Evolutionary conservation across 2,888 invertebrate genomes (phyloP).

Genomic region (Lordiphosa fenestrarum): DNA sequence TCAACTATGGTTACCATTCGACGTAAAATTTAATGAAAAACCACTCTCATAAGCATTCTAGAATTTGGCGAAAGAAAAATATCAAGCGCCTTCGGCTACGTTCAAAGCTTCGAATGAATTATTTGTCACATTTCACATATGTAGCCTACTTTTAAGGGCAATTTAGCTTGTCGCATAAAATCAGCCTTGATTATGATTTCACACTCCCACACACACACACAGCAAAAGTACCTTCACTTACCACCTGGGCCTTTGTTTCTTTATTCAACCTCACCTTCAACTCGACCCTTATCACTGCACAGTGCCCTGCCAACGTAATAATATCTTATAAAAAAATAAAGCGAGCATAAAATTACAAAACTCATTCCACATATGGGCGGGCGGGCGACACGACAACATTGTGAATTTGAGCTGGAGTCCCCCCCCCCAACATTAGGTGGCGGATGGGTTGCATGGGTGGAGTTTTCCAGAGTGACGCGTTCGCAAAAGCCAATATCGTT

Average conservation of each 20-base stretch:
- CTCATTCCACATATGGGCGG: slow-evolving; percentile 22
- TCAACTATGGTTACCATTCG: too few species aligned
- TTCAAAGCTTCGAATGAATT: too few species aligned
- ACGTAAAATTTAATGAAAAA: too few species aligned
- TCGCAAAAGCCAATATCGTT: slow-evolving; percentile 64
- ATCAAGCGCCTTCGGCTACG: too few species aligned
- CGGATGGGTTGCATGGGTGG: slow-evolving; percentile 29
- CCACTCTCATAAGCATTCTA: too few species aligned
- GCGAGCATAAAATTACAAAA: slow-evolving; percentile 19
- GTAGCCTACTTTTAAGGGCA: too few species aligned
- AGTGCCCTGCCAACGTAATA: slow-evolving; percentile 9
- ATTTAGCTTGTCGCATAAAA: too few species aligned
- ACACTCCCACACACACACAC: too few species aligned
- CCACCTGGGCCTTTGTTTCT: neutral
- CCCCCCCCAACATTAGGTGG: neutral
- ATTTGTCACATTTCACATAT: too few species aligned
- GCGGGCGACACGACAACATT: slow-evolving; percentile 22
- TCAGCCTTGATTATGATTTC: too few species aligned
- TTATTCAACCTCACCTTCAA: neutral
- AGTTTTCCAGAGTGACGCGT: slow-evolving; percentile 43
- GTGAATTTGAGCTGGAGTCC: slow-evolving; percentile 30
- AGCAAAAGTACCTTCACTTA: too few species aligned
- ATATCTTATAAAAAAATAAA: slow-evolving; percentile 30
- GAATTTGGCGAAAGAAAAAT: too few species aligned
- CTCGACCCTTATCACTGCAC: slow-evolving; percentile 10